Evolutionary conservation across 2,797 vertebrate species (phyloP).

Genomic region (Pseudochirops cupreus): DNA sequence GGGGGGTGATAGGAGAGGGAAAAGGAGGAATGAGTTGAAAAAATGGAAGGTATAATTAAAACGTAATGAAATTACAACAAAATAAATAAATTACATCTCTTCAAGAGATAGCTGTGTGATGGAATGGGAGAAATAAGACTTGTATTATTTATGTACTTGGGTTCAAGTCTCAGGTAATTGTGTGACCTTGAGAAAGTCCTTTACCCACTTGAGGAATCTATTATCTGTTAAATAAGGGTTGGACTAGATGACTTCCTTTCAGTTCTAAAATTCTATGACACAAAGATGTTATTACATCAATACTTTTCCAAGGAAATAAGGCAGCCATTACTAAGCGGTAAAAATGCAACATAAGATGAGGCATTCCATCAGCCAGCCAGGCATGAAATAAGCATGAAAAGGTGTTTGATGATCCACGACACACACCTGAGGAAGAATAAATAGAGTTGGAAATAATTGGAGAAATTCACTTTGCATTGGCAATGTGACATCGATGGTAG

Average conservation of each 20-base stretch:
- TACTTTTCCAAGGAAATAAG: not conserved
- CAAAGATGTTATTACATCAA: not conserved
- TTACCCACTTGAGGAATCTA: not conserved
- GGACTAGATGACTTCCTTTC: not conserved
- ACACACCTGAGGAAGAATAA: not conserved
- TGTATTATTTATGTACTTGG: not conserved
- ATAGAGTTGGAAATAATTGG: not conserved
- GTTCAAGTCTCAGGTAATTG: not conserved
- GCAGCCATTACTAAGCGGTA: not conserved
- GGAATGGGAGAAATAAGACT: not conserved
- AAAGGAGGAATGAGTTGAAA: not conserved
- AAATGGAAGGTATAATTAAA: not conserved
- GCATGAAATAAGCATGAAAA: not conserved
- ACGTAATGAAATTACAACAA: not conserved
- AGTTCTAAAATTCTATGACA: not conserved
- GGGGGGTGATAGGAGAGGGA: not conserved
- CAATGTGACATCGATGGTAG: not conserved
- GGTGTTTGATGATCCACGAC: not conserved
- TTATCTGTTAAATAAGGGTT: not conserved
- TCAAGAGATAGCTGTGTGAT: not conserved
- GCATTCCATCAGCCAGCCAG: not conserved
- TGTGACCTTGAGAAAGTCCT: not conserved
- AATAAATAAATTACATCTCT: not conserved
- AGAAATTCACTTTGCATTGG: not conserved
- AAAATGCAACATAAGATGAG: not conserved